Evolutionary conservation across 2,888 invertebrate species (phyloP).

Genomic region (Ryuthela nishihirai): DNA sequence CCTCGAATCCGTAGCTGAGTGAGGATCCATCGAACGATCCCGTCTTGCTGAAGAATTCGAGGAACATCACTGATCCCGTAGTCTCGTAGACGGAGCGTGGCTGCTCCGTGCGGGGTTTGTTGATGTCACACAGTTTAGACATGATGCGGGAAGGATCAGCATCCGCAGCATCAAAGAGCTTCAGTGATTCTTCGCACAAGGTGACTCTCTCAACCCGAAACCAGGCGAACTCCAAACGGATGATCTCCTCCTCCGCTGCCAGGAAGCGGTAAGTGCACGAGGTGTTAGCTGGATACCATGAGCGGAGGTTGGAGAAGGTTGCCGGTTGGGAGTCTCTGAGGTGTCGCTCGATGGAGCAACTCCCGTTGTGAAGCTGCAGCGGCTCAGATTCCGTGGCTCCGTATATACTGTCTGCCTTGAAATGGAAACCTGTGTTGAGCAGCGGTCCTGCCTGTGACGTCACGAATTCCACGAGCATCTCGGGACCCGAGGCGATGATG

Average conservation of each 20-base stretch:
- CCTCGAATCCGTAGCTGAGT: constrained; percentile 51
- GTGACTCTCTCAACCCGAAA: constrained; percentile 42
- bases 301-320: constrained; percentile 39
- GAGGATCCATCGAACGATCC: constrained; percentile 91
- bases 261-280: constrained; percentile 74
- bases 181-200: constrained; percentile 57
- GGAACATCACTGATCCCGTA: constrained; percentile 38
- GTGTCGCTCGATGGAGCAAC: constrained; percentile 35
- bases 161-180: constrained; percentile 80
- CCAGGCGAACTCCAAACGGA: constrained; percentile 73
- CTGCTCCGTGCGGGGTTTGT: constrained; percentile 35
- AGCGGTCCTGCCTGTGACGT: constrained; percentile 58
- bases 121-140: constrained; percentile 88
- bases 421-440: constrained; percentile 88
- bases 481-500: constrained; percentile 77
- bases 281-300: constrained; percentile 88
- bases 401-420: constrained; percentile 57
- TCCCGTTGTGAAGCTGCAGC: constrained; percentile 33
- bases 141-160: constrained; percentile 86
- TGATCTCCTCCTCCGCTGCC: constrained; percentile 69
- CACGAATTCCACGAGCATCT: constrained; percentile 47
- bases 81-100: constrained; percentile 36
- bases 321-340: constrained; percentile 21
- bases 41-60: constrained; percentile 64
- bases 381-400: constrained; percentile 34